Conservation (phyloP, 2,888 invertebrate species). For the Cataglyphis altisquamis region DNA sequence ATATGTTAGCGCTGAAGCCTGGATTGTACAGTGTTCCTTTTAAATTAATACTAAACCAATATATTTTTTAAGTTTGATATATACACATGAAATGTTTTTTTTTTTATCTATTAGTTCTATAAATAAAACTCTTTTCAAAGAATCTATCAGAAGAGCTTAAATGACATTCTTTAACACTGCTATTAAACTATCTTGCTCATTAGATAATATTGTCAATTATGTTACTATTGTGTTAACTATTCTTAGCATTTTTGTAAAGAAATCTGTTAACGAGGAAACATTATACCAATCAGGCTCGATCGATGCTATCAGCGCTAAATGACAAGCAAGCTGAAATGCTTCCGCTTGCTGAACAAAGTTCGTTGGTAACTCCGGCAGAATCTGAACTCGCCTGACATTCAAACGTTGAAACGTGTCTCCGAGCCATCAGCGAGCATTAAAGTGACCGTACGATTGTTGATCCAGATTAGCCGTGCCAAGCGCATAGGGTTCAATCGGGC, state of each 20-base stretch:
- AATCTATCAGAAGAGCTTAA: not conserved
- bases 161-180: not conserved
- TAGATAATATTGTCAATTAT: constrained; percentile 7
- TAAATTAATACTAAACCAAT: not conserved
- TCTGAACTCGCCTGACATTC: constrained; percentile 79
- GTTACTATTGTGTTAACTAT: not conserved
- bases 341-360: constrained; percentile 18
- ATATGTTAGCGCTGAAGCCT: not conserved
- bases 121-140: not conserved
- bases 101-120: not conserved
- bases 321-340: not conserved
- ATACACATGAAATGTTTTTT: not conserved
- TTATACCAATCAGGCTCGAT: constrained; percentile 24
- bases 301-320: not conserved
- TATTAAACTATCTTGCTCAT: not conserved
- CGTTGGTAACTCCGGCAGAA: not conserved
- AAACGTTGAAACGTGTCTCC: constrained; percentile 94
- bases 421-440: constrained; percentile 98
- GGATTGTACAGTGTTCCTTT: constrained; percentile 12
- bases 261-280: constrained; percentile 4
- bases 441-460: constrained; percentile 96
- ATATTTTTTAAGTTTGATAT: not conserved
- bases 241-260: constrained; percentile 12
- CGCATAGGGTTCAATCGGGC: constrained; percentile 95
- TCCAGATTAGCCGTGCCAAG: constrained; percentile 97